phyloP scores from a whole-genome alignment of 2,888 invertebrate genomes.

The Stenichneumon culpator region DNA sequence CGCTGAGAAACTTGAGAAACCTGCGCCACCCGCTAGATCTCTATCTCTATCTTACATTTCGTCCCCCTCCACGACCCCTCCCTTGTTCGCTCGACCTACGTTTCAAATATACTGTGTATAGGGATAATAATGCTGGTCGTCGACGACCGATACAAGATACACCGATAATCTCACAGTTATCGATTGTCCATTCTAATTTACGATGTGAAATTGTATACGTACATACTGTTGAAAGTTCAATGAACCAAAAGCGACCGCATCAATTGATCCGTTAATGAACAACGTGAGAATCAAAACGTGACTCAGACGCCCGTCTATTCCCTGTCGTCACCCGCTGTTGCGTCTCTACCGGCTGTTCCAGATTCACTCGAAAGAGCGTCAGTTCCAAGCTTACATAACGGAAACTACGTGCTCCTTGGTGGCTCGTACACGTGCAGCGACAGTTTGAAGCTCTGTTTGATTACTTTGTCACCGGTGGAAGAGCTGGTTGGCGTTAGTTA shows the following conservation, averaged over 20 bases:
- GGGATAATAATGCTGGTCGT: not conserved
- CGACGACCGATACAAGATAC: not conserved
- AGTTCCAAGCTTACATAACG: not conserved
- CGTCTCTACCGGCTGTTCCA: not conserved
- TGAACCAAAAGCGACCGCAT: not conserved
- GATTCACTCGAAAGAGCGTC: not conserved
- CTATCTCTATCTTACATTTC: constrained; percentile 3
- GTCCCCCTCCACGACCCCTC: not conserved
- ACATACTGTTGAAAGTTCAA: not conserved
- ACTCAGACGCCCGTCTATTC: not conserved
- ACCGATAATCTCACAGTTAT: not conserved
- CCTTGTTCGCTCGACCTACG: not conserved
- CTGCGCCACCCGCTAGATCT: not conserved
- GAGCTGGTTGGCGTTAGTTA: not conserved
- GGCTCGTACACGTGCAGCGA: not conserved
- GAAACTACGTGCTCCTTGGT: not conserved
- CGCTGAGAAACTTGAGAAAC: constrained; percentile 18
- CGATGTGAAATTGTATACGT: not conserved
- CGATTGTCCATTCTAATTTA: not conserved
- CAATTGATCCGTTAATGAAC: not conserved
- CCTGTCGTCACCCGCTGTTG: not conserved
- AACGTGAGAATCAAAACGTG: constrained; percentile 2
- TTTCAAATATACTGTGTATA: not conserved
- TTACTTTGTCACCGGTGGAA: not conserved
- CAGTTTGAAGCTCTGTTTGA: not conserved